A percentile compares a stretch with the other conserved stretches of the same genome.
phyloP scores from a whole-genome alignment of 2,888 invertebrate species.

The Endotricha flammealis region DNA sequence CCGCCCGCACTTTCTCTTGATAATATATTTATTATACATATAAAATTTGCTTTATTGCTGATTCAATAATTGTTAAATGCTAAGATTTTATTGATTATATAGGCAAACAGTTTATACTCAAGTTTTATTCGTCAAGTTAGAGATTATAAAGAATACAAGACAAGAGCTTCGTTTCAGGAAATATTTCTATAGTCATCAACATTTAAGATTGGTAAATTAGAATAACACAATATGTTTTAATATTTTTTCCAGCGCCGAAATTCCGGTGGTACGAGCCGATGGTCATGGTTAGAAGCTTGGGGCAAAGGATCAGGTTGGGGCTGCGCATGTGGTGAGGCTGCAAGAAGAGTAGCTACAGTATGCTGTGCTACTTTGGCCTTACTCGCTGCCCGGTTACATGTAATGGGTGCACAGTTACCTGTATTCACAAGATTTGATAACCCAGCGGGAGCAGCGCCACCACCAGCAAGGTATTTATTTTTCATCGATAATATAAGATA shows the following conservation, averaged over 20 bases:
- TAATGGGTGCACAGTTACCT: constrained; percentile 97
- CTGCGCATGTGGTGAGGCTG: constrained; percentile 79
- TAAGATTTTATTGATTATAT: no score
- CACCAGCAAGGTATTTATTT: constrained; percentile 77
- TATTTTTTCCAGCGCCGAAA: constrained; percentile 64
- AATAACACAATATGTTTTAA: no score
- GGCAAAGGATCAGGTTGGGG: constrained; percentile 67
- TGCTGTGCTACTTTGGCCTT: constrained; percentile 88
- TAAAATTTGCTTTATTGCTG: constrained; percentile 2
- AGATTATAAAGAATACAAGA: no score
- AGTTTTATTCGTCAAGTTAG: no score
- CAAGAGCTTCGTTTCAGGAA: no score
- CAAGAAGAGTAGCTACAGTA: constrained; percentile 88
- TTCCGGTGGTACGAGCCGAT: constrained; percentile 43
- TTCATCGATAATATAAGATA: neutral
- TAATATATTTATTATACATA: neutral
- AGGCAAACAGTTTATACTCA: no score
- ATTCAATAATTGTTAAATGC: no score
- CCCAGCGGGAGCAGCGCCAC: constrained; percentile 93
- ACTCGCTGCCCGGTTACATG: constrained; percentile 89
- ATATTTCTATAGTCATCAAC: no score
- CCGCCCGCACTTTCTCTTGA: neutral
- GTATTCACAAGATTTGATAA: constrained; percentile 98
- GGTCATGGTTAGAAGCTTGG: constrained; percentile 70
- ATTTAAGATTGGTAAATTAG: no score